These are phyloP conservation scores for Myiagra hebetior DNA, from an alignment of 2,113 vertebrate genomes.

Conservation along the genomic window DNA sequence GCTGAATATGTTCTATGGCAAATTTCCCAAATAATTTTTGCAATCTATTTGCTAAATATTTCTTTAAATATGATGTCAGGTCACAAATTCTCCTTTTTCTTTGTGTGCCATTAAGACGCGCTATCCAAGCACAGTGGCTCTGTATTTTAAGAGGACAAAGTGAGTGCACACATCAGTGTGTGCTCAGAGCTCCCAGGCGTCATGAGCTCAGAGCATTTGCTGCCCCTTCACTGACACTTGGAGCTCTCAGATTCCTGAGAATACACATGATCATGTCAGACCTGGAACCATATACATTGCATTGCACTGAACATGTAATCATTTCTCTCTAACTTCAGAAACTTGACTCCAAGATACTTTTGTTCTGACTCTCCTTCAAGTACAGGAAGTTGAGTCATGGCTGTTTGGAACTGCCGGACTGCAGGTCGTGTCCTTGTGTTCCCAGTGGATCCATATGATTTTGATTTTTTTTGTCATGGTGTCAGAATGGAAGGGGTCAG, in stretches of 20 bases:
- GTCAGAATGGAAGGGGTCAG: neutral
- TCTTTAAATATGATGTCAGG: neutral
- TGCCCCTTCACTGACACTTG: neutral
- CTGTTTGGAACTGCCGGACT: neutral
- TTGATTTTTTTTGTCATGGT: neutral
- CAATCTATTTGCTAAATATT: neutral
- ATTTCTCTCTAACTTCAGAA: neutral
- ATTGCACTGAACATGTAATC: neutral
- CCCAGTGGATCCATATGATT: neutral
- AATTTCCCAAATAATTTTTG: neutral
- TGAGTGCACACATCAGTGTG: neutral
- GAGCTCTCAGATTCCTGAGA: neutral
- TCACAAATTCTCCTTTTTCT: neutral
- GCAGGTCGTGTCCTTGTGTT: slow-evolving; percentile 24
- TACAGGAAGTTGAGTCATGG: slow-evolving; percentile 49
- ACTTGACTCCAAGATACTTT: slow-evolving; percentile 2
- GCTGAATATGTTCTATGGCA: neutral
- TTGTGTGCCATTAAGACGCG: neutral
- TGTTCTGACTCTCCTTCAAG: neutral
- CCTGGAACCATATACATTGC: neutral
- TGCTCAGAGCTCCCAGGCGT: neutral
- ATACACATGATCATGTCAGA: neutral
- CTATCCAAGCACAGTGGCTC: neutral
- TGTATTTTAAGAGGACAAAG: neutral
- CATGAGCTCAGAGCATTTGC: neutral